Conservation (phyloP, 2,888 invertebrate species). For the Chrysolina haemoptera region DNA sequence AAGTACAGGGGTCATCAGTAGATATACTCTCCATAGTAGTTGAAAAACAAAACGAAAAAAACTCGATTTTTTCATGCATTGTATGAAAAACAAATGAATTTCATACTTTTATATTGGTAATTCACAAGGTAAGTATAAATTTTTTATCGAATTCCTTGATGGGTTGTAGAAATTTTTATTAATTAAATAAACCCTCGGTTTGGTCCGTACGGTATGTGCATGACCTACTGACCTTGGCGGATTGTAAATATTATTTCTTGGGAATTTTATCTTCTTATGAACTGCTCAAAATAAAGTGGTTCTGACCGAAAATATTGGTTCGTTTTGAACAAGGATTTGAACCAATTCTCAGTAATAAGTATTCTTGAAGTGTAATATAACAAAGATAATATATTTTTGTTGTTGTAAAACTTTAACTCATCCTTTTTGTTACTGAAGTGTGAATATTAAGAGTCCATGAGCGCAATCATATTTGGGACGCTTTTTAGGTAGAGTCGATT, state of each 20-base stretch:
- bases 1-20: slow-evolving; percentile 26
- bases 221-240: background rate
- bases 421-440: no score
- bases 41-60: no score
- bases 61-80: background rate
- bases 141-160: background rate
- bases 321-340: no score
- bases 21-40: background rate
- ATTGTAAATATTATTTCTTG: background rate
- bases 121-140: background rate
- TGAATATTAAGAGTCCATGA: no score
- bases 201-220: background rate
- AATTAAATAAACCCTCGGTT: background rate
- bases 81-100: background rate
- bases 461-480: no score
- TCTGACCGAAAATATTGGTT: no score
- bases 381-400: no score
- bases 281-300: background rate
- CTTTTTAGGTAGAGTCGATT: no score
- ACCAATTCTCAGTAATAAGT: no score
- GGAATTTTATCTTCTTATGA: background rate
- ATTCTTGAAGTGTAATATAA: no score
- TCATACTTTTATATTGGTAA: background rate
- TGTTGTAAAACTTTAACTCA: no score
- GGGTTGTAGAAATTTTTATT: background rate